Conservation (phyloP, 2,888 invertebrate species). For the Trachelus tabidus region DNA sequence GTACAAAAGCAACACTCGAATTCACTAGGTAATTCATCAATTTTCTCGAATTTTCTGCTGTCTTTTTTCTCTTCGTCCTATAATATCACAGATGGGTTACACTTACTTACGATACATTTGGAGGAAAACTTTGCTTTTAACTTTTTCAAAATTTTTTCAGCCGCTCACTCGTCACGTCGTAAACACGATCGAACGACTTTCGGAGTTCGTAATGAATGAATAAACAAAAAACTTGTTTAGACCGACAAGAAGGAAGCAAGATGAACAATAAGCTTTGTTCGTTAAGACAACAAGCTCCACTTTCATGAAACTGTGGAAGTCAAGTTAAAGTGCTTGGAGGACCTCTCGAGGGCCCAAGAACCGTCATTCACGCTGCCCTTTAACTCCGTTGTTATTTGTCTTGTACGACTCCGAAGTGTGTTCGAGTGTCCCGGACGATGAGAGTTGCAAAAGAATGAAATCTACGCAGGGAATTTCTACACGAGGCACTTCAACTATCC, state of each 20-base stretch:
- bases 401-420: not conserved
- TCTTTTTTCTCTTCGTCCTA: conserved; percentile 75
- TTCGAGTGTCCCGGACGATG: not conserved
- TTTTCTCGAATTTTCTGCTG: conserved; percentile 74
- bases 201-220: not conserved
- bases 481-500: conserved; percentile 7
- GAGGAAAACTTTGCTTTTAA: not conserved
- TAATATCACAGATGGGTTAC: conserved; percentile 58
- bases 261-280: not conserved
- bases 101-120: conserved; percentile 27
- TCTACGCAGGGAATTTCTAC: not conserved
- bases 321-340: not conserved
- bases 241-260: not conserved
- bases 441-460: not conserved
- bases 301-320: not conserved
- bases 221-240: not conserved
- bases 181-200: not conserved
- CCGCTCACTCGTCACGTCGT: not conserved
- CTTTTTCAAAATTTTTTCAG: not conserved
- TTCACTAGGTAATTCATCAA: conserved; percentile 93
- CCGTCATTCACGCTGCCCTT: not conserved
- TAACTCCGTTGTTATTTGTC: not conserved
- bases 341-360: not conserved
- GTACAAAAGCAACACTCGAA: conserved; percentile 98
- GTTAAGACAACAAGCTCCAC: not conserved